Base-by-base conservation (phyloP, 2,113 vertebrate species). In the Nothobranchius kuhntae region DNA sequence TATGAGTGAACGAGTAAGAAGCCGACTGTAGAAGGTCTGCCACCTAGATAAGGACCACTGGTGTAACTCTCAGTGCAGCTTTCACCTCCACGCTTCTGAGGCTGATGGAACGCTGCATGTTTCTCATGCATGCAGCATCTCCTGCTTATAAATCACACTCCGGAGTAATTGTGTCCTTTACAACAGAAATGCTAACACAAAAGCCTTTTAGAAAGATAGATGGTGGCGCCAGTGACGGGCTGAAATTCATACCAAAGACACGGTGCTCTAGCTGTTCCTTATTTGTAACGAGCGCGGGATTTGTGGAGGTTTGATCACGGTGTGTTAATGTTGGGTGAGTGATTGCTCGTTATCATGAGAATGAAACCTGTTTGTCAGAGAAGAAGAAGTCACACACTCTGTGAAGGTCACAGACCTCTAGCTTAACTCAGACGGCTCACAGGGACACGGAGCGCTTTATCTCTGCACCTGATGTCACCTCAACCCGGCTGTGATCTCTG, bases 381-480 rank as follows among this genome's bases (percentile, higher is more conserved):
- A 45, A 3, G 2, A 60, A 64, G 57, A 70, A 60, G 83, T 80
- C 82, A 81, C 68, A 77, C 64, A 64, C 67, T 65, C 58, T 4
- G 42, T 36, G 57, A 76, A 64, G 54, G 61, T 62, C 68, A 72
- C 66, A 83, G 71, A 88, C 72, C 35, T 73, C 44, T 84, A 44
- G 21, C 69, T 60, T 62, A 78, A 81, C 73, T 77, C 52, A 72
- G 73, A 68, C 77, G 45, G 78, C 68, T 67, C 68, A 55, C 60
- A 73, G 75, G 65, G 72, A 67, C 62, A 55, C 60, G 75, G 55
- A 70, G 15, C 55, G 40, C 70, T 75, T 30, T 66, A 57, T 60
- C 46, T 83, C 50, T 77, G 47, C 30, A n/a, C 46, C 45, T 51
- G 40, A 48, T 26, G 1, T 55, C 36, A 26, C 21, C 38, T 50